phyloP scores from a whole-genome alignment of 1,140 invertebrate genomes.

The Gryllus bimaculatus region DNA sequence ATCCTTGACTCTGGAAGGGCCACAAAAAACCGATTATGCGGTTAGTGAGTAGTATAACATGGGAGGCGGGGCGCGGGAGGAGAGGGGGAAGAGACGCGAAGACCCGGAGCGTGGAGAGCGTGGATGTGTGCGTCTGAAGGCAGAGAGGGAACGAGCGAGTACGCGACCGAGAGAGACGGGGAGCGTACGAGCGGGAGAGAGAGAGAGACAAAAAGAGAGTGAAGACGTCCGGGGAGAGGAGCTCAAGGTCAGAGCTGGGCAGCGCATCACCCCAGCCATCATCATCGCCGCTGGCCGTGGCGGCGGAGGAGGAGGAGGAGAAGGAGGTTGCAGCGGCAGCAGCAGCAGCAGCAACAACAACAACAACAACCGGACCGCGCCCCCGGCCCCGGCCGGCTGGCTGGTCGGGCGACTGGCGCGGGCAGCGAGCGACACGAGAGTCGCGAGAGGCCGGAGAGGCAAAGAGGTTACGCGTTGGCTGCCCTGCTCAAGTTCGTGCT shows the following conservation, averaged over 20 bases:
- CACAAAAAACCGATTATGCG: neutral
- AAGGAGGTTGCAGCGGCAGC: no score
- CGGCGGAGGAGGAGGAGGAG: no score
- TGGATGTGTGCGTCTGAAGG: neutral
- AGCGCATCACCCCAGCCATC: neutral
- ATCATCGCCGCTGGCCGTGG: neutral
- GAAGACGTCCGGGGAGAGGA: neutral
- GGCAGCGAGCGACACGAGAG: no score
- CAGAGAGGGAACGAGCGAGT: no score
- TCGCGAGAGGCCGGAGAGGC: no score
- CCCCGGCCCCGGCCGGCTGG: no score
- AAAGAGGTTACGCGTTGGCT: no score
- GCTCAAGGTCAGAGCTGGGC: neutral
- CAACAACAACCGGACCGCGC: no score
- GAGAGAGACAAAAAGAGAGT: neutral
- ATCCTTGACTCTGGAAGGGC: neutral
- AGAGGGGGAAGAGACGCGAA: neutral
- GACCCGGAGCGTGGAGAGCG: neutral
- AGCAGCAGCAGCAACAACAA: no score
- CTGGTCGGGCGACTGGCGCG: no score
- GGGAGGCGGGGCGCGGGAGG: neutral
- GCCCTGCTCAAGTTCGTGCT: no score
- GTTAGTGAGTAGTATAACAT: constrained; percentile 5
- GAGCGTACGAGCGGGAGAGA: neutral
- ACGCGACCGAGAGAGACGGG: no score